Conservation (phyloP, 2,888 invertebrate species). For the Smittia aterrima region DNA sequence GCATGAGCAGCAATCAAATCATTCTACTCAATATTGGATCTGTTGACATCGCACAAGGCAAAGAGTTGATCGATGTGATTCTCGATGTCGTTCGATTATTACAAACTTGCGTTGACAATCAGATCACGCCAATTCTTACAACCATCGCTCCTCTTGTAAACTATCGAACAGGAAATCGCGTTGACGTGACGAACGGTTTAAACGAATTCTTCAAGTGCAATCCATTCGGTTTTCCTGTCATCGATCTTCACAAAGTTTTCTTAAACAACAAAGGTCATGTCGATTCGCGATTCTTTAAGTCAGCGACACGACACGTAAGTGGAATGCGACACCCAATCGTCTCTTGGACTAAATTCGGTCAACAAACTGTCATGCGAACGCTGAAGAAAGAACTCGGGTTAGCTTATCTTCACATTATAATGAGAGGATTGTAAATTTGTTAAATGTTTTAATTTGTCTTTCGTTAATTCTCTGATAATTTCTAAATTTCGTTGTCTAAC, state of each 20-base stretch:
- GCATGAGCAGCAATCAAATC: not conserved
- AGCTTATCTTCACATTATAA: not conserved
- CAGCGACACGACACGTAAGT: not conserved
- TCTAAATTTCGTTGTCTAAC: too few relatives aligned
- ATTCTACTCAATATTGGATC: not conserved
- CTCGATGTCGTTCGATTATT: not conserved
- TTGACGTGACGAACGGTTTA: not conserved
- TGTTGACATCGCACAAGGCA: not conserved
- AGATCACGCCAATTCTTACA: not conserved
- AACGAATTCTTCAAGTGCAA: not conserved
- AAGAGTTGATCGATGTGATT: not conserved
- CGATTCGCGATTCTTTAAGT: not conserved
- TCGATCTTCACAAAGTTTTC: not conserved
- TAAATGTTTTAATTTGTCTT: not conserved
- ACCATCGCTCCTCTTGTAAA: not conserved
- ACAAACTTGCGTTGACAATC: not conserved
- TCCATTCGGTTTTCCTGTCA: not conserved
- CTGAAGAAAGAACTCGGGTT: not conserved
- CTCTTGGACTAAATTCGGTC: not conserved
- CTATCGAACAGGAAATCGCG: not conserved
- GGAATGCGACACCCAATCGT: not conserved
- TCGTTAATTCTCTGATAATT: too few relatives aligned
- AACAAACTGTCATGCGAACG: not conserved
- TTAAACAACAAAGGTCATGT: not conserved
- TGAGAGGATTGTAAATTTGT: not conserved